Evolutionary conservation across 1,140 invertebrate species (phyloP).

Genomic region (Eriosoma lanigerum): DNA sequence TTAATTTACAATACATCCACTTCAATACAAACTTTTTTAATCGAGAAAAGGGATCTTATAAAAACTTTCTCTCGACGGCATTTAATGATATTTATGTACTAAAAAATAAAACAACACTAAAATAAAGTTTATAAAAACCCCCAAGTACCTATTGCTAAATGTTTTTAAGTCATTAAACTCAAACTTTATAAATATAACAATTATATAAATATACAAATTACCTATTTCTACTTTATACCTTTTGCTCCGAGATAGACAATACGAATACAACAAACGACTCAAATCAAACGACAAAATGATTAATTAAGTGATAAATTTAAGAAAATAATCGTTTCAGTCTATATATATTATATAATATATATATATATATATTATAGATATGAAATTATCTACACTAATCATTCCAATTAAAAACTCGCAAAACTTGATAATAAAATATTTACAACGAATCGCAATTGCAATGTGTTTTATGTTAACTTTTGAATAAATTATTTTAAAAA

Average conservation of each 20-base stretch:
- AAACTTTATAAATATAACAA: background rate
- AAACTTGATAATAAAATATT: too few relatives aligned
- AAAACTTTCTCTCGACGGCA: background rate
- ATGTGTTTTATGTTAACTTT: too few relatives aligned
- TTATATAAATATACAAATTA: background rate
- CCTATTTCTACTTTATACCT: background rate
- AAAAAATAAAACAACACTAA: constrained; percentile 7
- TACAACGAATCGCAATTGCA: too few relatives aligned
- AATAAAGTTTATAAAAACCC: constrained; percentile 3
- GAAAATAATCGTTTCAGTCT: too few relatives aligned
- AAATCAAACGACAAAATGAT: too few relatives aligned
- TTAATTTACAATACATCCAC: background rate
- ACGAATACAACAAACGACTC: too few relatives aligned
- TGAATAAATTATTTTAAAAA: too few relatives aligned
- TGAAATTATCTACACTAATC: too few relatives aligned
- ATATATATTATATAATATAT: too few relatives aligned
- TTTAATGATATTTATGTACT: background rate
- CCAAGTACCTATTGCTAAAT: background rate
- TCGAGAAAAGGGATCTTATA: background rate
- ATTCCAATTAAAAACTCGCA: too few relatives aligned
- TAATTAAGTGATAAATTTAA: too few relatives aligned
- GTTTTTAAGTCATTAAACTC: background rate
- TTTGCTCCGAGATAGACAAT: background rate
- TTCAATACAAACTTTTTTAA: background rate
- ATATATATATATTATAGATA: too few relatives aligned